These are phyloP conservation scores for Plutella xylostella DNA, from an alignment of 2,888 invertebrate species.

Conservation along the genomic window DNA sequence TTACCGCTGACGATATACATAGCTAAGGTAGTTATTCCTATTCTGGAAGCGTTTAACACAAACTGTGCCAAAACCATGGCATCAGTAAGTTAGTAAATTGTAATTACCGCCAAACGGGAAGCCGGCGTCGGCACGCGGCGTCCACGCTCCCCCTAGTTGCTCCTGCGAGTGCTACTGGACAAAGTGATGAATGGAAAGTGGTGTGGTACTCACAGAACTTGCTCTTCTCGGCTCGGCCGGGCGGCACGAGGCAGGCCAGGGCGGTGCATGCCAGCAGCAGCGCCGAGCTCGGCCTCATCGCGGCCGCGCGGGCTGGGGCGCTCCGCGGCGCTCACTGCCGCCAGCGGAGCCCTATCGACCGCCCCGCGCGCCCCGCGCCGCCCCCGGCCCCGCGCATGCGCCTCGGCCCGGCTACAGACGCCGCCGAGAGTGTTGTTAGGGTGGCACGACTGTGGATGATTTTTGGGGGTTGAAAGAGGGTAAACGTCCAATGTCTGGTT, in stretches of 20 bases:
- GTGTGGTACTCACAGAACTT: conserved; percentile 60
- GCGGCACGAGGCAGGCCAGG: conserved; percentile 10
- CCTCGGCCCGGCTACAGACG: conserved; percentile 16
- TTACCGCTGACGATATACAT: no score
- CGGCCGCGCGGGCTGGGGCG: conserved; percentile 27
- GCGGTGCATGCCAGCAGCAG: conserved; percentile 34
- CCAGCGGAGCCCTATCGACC: no score
- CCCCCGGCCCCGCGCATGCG: conserved; percentile 24
- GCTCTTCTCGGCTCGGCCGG: conserved; percentile 60
- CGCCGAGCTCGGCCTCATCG: conserved; percentile 21
- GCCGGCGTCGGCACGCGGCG: conserved; percentile 6
- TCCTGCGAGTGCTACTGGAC: no score
- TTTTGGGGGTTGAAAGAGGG: no score
- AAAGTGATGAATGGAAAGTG: no score
- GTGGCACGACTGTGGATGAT: neutral
- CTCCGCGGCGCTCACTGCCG: conserved; percentile 32
- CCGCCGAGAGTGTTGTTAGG: neutral
- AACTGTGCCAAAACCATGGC: no score
- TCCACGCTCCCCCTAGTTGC: no score
- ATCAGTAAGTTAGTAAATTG: no score
- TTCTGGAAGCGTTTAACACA: no score
- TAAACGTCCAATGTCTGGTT: no score
- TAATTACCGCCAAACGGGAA: conserved; percentile 1
- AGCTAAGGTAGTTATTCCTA: no score
- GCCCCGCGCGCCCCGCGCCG: conserved; percentile 27